phyloP scores from a whole-genome alignment of 2,888 invertebrate genomes.

The Spodoptera exigua region DNA sequence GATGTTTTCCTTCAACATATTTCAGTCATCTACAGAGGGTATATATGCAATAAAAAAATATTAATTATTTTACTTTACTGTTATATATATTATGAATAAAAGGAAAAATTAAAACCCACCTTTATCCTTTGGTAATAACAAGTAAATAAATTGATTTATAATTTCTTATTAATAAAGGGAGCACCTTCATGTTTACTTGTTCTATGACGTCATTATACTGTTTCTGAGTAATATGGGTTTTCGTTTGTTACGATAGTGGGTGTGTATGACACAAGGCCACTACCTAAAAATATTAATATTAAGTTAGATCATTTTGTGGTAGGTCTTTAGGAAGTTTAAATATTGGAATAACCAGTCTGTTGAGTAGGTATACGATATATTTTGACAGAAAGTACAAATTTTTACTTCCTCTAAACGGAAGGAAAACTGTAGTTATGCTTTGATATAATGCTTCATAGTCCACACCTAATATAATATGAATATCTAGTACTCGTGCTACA shows the following conservation, averaged over 20 bases:
- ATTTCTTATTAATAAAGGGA: neutral
- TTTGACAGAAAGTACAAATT: too few relatives aligned
- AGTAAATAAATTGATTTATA: conserved; percentile 21
- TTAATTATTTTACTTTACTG: too few relatives aligned
- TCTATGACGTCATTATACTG: conserved; percentile 32
- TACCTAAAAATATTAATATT: conserved; percentile 18
- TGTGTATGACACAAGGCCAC: conserved; percentile 13
- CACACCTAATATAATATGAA: too few relatives aligned
- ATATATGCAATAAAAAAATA: too few relatives aligned
- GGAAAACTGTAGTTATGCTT: too few relatives aligned
- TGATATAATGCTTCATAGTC: too few relatives aligned
- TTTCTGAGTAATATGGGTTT: conserved; percentile 5
- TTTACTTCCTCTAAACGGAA: too few relatives aligned
- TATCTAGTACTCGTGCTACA: too few relatives aligned
- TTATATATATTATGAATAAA: neutral
- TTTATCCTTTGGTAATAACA: conserved; percentile 27
- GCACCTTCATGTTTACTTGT: conserved; percentile 2
- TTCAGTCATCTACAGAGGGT: too few relatives aligned
- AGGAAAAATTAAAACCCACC: conserved; percentile 20
- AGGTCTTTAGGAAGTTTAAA: conserved; percentile 23
- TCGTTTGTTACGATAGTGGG: conserved; percentile 6
- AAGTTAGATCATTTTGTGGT: conserved; percentile 4
- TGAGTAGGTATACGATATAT: neutral
- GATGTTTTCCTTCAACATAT: too few relatives aligned
- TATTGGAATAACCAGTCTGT: conserved; percentile 27